These are phyloP conservation scores for Macrosteles quadrilineatus DNA, from an alignment of 1,140 invertebrate species.

Conservation along the genomic window DNA sequence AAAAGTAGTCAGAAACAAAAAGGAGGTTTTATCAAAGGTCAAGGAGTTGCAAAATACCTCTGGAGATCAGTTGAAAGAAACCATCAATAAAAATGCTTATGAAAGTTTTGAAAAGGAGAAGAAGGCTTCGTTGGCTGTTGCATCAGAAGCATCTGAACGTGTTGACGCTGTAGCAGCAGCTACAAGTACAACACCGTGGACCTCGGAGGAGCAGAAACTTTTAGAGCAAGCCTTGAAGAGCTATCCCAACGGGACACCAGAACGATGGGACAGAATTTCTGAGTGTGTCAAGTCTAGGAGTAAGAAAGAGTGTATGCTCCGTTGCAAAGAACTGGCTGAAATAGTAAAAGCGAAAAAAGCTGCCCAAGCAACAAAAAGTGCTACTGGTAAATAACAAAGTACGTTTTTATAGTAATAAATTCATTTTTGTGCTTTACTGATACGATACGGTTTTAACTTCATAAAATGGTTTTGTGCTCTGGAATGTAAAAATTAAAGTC, in stretches of 20 bases:
- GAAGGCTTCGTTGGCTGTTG: constrained; percentile 64
- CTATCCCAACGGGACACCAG: constrained; percentile 77
- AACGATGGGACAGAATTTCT: constrained; percentile 95
- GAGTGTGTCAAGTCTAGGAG: constrained; percentile 84
- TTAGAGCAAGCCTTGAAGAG: constrained; percentile 97
- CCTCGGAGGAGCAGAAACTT: constrained; percentile 89
- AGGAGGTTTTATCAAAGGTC: constrained; percentile 93
- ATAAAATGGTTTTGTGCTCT: too few species aligned
- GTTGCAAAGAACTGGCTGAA: constrained; percentile 95
- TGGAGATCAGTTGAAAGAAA: constrained; percentile 78
- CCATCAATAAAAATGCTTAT: constrained; percentile 89
- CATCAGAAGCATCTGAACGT: constrained; percentile 60
- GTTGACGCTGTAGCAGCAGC: constrained; percentile 50
- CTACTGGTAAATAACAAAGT: background rate
- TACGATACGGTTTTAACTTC: too few species aligned
- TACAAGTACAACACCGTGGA: constrained; percentile 68
- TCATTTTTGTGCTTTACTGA: background rate
- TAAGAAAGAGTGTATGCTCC: constrained; percentile 96
- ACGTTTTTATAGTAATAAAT: background rate
- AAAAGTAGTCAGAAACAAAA: constrained; percentile 63
- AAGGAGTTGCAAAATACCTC: constrained; percentile 91
- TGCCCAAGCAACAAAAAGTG: constrained; percentile 60
- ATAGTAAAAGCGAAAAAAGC: constrained; percentile 92
- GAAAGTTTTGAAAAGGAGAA: constrained; percentile 88
- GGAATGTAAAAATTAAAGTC: too few species aligned